Evolutionary conservation across 2,113 vertebrate species (phyloP).

Genomic region (Mystacornis crossleyi): DNA sequence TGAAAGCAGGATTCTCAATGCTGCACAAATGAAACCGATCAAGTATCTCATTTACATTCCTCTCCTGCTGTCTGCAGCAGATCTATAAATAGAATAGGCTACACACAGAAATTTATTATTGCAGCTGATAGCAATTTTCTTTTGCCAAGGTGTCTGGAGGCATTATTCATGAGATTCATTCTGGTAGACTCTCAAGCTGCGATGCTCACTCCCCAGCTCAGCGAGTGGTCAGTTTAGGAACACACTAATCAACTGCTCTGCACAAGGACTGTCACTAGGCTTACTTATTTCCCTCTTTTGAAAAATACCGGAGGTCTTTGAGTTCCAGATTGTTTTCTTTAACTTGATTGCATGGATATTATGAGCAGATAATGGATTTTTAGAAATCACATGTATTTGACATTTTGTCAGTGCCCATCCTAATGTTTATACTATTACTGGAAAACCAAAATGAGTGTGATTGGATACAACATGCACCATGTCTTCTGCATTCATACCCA

Average conservation of each 20-base stretch:
- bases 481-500: not conserved
- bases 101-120: conserved; percentile 64
- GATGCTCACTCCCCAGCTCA: conserved; percentile 38
- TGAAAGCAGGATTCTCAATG: not conserved
- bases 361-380: conserved; percentile 10
- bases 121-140: conserved; percentile 58
- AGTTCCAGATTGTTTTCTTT: conserved; percentile 19
- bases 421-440: not conserved
- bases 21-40: not conserved
- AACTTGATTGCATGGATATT: not conserved
- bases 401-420: not conserved
- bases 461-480: not conserved
- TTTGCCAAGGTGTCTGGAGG: conserved; percentile 62
- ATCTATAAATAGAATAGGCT: conserved; percentile 67
- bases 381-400: not conserved
- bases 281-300: conserved; percentile 38
- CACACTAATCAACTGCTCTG: conserved; percentile 45
- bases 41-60: conserved; percentile 39
- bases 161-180: conserved; percentile 66
- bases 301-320: conserved; percentile 27
- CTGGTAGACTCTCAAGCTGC: conserved; percentile 55
- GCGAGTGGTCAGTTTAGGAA: conserved; percentile 60
- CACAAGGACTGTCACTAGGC: conserved; percentile 11
- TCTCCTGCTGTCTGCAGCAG: not conserved
- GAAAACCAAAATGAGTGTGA: not conserved